Evolutionary conservation across 1,140 invertebrate genomes (phyloP).

Genomic region (Streblospio benedicti): DNA sequence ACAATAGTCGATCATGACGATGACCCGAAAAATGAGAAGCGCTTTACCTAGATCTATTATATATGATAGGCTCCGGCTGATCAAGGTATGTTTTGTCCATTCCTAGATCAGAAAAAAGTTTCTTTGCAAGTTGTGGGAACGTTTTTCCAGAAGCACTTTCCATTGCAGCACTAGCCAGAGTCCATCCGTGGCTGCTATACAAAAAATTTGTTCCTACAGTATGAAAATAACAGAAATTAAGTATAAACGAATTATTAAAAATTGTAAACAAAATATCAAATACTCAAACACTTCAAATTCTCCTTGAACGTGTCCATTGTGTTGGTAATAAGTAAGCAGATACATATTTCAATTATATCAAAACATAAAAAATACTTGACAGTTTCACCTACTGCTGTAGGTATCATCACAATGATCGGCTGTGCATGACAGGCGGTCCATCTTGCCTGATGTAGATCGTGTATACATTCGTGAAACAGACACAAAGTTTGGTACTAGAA

Average conservation of each 20-base stretch:
- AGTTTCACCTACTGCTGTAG: no score
- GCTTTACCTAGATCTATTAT: conserved; percentile 52
- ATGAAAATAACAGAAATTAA: background rate
- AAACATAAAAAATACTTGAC: no score
- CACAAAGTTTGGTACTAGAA: no score
- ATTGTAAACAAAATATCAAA: background rate
- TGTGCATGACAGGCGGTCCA: no score
- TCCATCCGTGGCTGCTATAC: conserved; percentile 57
- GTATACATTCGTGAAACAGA: no score
- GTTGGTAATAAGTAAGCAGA: background rate
- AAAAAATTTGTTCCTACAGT: conserved; percentile 49
- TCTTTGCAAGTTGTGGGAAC: conserved; percentile 46
- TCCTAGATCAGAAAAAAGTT: conserved; percentile 51
- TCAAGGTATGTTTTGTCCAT: conserved; percentile 55
- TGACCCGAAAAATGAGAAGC: conserved; percentile 11
- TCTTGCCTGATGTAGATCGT: no score
- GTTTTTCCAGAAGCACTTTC: conserved; percentile 49
- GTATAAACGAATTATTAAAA: background rate
- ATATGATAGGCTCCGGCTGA: conserved; percentile 50
- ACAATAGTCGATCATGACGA: no score
- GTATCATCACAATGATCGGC: no score
- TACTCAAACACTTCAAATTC: conserved; percentile 7
- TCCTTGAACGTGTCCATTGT: conserved; percentile 10
- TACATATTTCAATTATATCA: conserved; percentile 4
- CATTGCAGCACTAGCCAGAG: conserved; percentile 54